Evolutionary conservation across 2,113 vertebrate species (phyloP).

Genomic region (Prietella phreatophila): DNA sequence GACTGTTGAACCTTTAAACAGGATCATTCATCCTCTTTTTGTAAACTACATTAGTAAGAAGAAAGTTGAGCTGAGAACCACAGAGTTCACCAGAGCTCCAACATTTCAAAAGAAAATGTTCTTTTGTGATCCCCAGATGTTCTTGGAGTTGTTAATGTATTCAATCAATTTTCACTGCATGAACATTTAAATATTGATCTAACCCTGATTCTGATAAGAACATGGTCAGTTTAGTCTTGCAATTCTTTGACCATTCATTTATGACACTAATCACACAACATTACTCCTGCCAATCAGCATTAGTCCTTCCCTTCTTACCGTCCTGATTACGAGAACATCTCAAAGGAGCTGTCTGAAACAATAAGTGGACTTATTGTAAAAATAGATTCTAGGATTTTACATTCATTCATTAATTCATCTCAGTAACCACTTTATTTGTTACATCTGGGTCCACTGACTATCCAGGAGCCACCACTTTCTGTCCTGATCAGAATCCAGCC

Average conservation of each 20-base stretch:
- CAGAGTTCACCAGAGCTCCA: slow-evolving; percentile 7
- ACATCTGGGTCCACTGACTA: neutral
- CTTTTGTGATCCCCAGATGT: slow-evolving; percentile 36
- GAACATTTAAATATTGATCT: slow-evolving; percentile 21
- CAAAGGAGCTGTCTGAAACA: neutral
- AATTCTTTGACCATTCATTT: neutral
- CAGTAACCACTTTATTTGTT: neutral
- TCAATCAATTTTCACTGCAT: neutral
- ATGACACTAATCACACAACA: neutral
- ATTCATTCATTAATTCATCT: neutral
- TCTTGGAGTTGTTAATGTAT: slow-evolving; percentile 42
- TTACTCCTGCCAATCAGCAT: neutral
- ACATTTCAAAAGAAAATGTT: slow-evolving; percentile 17
- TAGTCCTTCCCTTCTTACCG: neutral
- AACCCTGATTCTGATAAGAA: neutral
- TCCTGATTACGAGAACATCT: slow-evolving; percentile 16
- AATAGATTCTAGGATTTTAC: neutral
- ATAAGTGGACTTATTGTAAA: neutral
- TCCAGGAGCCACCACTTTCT: neutral
- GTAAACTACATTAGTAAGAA: slow-evolving; percentile 5
- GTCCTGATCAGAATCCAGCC: neutral
- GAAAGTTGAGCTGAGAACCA: neutral
- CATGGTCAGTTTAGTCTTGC: neutral
- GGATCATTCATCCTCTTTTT: slow-evolving; percentile 7
- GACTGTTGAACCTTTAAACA: neutral